Evolutionary conservation across 37 sponge, comb jelly and placozoan species (phyloP), one percentile per base, ranked within the genome.

Genomic region (Haliclona indistincta): DNA sequence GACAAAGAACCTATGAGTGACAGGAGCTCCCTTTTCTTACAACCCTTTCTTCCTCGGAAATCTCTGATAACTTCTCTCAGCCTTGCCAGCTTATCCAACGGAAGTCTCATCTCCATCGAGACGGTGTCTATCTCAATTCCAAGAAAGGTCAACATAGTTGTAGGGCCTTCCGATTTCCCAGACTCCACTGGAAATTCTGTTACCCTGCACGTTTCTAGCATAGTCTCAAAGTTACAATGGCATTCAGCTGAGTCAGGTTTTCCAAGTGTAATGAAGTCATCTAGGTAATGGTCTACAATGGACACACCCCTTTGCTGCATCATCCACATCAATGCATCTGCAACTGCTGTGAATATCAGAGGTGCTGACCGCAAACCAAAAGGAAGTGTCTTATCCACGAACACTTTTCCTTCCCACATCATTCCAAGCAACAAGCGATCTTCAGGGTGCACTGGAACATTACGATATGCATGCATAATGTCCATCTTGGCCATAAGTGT

Each of bases 351-450:
- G 38, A 72, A 72, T 3, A 72, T 72, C 38, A 53, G 49, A 53
- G 73, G 73, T 19, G 73, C 73, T 30, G 58, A 54, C 38, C 56
- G 70, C n/a, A 69, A 30, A 26, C 70, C 70, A 43, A 43, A 69
- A 6, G 70, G 70, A 3, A 69, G 51, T 3, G n/a, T 22, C 5
- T 20, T 43, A 43, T 69, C 70, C 4, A 69, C 5, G 49, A 43
- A 41, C 25, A 30, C 17, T 15, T 69, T 3, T 3, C 45, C 49
- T 25, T 69, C 47, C 44, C 49, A 41, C 7, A 3, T 17, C 19
- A 69, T 42, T 39, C 70, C 70, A 25, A 69, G 30, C 3, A 39
- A 22, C 3, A 3, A 30, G 29, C 28, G 47, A 30, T 69, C 70
- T 5, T 43, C 70, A 43, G 60, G 60, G 25, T 58, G 60, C 13